Conservation (phyloP, 2,113 vertebrate species). For the Dinomys branickii region DNA sequence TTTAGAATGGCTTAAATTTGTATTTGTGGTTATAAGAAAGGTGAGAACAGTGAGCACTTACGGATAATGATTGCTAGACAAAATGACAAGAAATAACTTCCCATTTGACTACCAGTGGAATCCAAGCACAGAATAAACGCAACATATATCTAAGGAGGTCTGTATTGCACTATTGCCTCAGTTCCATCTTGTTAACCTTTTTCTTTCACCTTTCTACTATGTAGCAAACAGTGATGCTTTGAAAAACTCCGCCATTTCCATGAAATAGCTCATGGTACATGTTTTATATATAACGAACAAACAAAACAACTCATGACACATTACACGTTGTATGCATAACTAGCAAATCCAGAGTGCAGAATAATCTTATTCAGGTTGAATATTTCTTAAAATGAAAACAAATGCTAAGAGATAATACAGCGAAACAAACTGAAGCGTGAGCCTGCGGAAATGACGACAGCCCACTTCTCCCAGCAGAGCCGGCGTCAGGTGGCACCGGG, state of each 20-base stretch:
- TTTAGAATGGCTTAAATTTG: constrained; percentile 30
- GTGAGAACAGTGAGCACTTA: not conserved
- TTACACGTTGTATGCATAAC: not conserved
- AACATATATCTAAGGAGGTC: not conserved
- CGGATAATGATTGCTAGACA: constrained; percentile 45
- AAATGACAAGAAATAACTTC: not conserved
- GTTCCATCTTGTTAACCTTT: not conserved
- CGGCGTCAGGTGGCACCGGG: not conserved
- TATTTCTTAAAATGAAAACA: not conserved
- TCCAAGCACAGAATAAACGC: not conserved
- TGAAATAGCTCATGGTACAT: not conserved
- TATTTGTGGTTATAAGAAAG: not conserved
- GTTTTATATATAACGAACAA: not conserved
- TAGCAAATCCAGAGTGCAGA: not conserved
- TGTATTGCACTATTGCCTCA: no score
- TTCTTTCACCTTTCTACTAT: not conserved
- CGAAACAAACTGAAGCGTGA: not conserved
- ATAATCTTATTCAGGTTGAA: not conserved
- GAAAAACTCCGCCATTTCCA: not conserved
- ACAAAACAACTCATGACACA: not conserved
- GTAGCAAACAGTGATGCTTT: not conserved
- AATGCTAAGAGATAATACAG: not conserved
- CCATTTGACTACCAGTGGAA: not conserved
- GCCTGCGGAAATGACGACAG: not conserved
- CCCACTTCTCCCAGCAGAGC: not conserved